A percentile compares a stretch with the other conserved stretches of the same genome.
phyloP scores from a whole-genome alignment of 2,797 vertebrate species.

The Tokudaia muenninki region DNA sequence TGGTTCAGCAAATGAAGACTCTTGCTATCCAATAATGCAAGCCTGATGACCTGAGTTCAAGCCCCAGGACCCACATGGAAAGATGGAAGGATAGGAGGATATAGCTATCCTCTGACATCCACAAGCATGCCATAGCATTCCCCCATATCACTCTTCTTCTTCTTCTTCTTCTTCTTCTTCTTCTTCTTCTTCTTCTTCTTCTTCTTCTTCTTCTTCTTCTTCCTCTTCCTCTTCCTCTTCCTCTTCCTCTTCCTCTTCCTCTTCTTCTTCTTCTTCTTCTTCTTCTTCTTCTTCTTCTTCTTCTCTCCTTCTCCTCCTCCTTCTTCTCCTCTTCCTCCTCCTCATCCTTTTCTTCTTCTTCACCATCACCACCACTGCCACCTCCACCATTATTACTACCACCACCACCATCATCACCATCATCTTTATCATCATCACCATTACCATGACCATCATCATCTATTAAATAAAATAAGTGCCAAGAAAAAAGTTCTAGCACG shows the following conservation, averaged over 20 bases:
- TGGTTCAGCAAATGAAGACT: background rate
- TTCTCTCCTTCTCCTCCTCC: no score
- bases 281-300: no score
- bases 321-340: no score
- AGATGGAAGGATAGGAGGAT: background rate
- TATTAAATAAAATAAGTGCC: background rate
- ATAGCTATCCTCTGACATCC: background rate
- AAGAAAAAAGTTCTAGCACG: background rate
- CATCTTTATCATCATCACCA: background rate
- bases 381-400: no score
- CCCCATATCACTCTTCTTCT: background rate
- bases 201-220: no score
- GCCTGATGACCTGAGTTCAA: background rate
- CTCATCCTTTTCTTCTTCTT: no score
- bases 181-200: no score
- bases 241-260: accelerated
- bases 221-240: no score
- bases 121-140: background rate
- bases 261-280: accelerated
- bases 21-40: no score
- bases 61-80: background rate
- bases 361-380: background rate
- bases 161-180: accelerated
- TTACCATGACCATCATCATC: background rate
- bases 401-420: background rate